phyloP scores from a whole-genome alignment of 2,113 vertebrate genomes.

The Brachypteracias leptosomus region DNA sequence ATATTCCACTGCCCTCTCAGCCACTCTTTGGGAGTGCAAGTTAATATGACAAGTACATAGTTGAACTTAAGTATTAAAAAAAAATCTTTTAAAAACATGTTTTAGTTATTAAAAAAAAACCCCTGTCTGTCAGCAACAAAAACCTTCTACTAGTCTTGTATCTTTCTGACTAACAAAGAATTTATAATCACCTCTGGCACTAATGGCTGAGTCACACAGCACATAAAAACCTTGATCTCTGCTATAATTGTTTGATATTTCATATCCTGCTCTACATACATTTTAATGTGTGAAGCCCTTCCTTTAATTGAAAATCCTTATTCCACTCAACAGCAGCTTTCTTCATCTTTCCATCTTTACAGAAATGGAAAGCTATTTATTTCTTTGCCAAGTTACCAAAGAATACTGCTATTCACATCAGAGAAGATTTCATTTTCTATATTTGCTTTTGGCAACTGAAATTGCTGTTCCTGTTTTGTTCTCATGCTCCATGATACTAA shows the following conservation, averaged over 20 bases:
- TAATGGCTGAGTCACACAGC: not conserved
- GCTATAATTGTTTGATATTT: not conserved
- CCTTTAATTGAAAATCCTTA: not conserved
- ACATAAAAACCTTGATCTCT: not conserved
- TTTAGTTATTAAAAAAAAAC: not conserved
- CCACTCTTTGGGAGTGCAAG: not conserved
- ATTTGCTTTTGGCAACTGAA: not conserved
- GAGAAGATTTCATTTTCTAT: not conserved
- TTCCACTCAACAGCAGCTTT: not conserved
- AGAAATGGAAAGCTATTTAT: not conserved
- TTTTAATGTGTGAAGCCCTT: not conserved
- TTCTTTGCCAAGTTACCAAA: not conserved
- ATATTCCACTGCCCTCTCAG: not conserved
- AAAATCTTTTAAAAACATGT: not conserved
- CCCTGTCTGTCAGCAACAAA: not conserved
- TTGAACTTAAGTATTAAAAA: not conserved
- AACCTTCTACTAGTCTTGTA: not conserved
- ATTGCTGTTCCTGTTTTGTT: not conserved
- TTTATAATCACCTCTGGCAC: not conserved
- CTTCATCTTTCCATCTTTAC: not conserved
- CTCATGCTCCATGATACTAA: not conserved
- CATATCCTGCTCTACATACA: not conserved
- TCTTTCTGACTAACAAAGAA: not conserved
- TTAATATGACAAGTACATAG: not conserved
- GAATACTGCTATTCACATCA: not conserved